These are phyloP conservation scores for Myiozetetes cayanensis DNA, from an alignment of 2,113 vertebrate species.

Conservation along the genomic window DNA sequence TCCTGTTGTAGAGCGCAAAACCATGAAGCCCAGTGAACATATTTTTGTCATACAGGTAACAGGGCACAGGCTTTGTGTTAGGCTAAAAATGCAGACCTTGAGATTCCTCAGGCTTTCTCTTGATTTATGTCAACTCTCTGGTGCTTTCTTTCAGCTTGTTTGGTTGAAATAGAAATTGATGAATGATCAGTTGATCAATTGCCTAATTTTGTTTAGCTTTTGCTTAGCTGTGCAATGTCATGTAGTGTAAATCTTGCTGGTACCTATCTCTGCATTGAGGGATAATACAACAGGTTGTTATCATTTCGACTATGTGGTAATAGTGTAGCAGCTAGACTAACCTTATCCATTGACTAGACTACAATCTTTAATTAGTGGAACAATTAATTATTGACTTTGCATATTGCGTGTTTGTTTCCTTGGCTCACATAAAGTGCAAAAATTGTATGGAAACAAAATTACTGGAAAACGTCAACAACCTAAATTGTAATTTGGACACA, in stretches of 20 bases:
- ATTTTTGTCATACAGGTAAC: background rate
- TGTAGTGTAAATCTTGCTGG: background rate
- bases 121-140: background rate
- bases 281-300: background rate
- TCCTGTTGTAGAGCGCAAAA: background rate
- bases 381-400: background rate
- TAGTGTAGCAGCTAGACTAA: background rate
- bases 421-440: background rate
- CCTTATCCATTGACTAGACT: background rate
- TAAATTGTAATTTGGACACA: background rate
- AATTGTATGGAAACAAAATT: background rate
- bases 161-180: background rate
- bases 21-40: background rate
- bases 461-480: background rate
- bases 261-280: background rate
- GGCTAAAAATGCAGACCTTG: background rate
- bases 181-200: background rate
- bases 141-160: background rate
- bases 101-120: background rate
- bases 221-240: background rate
- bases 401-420: background rate
- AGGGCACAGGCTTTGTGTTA: background rate
- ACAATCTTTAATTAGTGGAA: background rate
- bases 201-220: background rate
- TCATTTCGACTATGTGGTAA: background rate